Evolutionary conservation across 2,888 invertebrate genomes (phyloP).

Genomic region (Mimachlamys varia): DNA sequence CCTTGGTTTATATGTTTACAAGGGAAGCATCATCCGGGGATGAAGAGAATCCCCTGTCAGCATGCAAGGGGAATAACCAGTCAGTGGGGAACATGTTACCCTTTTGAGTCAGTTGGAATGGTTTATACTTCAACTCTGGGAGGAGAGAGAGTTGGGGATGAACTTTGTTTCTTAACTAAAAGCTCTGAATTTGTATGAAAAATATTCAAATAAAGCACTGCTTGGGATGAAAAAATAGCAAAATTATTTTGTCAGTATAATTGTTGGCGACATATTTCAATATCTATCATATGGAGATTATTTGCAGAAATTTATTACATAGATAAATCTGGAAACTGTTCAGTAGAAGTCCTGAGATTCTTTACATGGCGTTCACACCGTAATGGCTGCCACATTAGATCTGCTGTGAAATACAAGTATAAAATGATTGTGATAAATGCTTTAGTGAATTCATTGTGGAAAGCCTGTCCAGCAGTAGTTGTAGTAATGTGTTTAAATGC

Average conservation of each 20-base stretch:
- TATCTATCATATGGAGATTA: background rate
- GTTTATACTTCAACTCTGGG: background rate
- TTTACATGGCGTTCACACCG: background rate
- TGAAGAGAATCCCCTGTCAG: background rate
- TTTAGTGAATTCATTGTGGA: background rate
- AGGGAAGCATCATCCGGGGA: background rate
- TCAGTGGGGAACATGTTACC: background rate
- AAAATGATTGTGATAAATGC: background rate
- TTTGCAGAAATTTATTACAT: too few relatives aligned
- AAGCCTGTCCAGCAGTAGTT: constrained; percentile 23
- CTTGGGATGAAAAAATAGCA: background rate
- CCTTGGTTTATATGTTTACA: constrained; percentile 18
- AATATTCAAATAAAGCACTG: background rate
- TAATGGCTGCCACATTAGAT: constrained; percentile 13
- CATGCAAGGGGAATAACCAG: background rate
- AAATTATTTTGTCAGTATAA: too few relatives aligned
- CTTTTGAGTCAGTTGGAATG: too few relatives aligned
- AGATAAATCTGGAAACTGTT: background rate
- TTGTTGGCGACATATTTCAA: background rate
- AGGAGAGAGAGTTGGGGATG: background rate
- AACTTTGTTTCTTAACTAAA: background rate
- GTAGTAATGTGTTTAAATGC: constrained; percentile 23
- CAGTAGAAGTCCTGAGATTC: too few relatives aligned
- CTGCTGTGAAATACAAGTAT: constrained; percentile 15
- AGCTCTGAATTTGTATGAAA: background rate